A percentile compares a stretch with the other conserved stretches of the same genome.
Conservation (phyloP, 1,140 invertebrate species). For the Bombus impatiens region DNA sequence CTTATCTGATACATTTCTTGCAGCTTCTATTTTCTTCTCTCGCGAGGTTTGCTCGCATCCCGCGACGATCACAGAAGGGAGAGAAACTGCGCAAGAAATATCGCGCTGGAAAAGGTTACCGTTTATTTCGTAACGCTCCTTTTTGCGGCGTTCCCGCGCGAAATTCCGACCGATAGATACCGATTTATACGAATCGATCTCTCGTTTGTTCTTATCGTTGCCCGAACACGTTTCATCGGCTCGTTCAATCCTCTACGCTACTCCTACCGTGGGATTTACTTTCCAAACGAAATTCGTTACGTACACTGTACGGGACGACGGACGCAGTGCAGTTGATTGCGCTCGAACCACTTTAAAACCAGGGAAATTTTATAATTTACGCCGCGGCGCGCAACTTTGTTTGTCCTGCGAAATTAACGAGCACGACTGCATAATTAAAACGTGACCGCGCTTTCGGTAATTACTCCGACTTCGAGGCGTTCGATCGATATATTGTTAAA, state of each 20-base stretch:
- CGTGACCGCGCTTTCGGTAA: constrained; percentile 21
- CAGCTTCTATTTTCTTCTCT: constrained; percentile 11
- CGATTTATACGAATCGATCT: constrained; percentile 22
- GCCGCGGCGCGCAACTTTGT: constrained; percentile 7
- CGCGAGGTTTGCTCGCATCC: constrained; percentile 7
- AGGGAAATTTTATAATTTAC: constrained; percentile 32
- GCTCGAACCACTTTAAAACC: neutral
- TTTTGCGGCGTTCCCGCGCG: constrained; percentile 35
- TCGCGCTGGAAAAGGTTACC: constrained; percentile 37
- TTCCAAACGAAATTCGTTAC: neutral
- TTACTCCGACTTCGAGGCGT: constrained; percentile 5
- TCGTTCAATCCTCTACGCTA: neutral
- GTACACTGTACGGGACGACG: too few species aligned
- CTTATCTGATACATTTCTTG: constrained; percentile 51
- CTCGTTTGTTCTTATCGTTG: constrained; percentile 12
- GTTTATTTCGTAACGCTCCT: constrained; percentile 28
- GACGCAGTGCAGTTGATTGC: neutral
- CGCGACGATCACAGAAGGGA: neutral
- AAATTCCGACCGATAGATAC: constrained; percentile 23
- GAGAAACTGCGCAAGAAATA: constrained; percentile 18
- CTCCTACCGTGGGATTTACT: neutral
- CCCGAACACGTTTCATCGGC: neutral
- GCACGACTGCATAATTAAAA: constrained; percentile 18
- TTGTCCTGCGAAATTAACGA: constrained; percentile 15
- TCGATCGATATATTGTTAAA: constrained; percentile 15